Conservation (phyloP, 2,888 invertebrate species). For the Galeruca laticollis region DNA sequence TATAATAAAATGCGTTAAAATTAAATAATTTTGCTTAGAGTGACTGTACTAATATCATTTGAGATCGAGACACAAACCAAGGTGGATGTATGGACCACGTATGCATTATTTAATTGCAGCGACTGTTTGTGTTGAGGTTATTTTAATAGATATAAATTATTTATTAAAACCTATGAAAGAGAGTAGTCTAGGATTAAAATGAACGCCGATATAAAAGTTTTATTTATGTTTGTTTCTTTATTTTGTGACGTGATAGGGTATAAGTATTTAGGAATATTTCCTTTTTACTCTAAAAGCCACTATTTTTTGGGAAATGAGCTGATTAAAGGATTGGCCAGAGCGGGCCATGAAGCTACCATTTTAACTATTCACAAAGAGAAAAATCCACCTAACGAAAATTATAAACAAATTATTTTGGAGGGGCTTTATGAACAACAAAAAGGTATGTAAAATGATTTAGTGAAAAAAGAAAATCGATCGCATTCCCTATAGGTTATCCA, state of each 20-base stretch:
- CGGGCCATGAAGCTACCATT: constrained; percentile 30
- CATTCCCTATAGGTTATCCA: no score
- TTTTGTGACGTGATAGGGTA: neutral
- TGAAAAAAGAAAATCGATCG: no score
- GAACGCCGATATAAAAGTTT: neutral
- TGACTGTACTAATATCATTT: no score
- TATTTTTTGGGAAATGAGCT: constrained; percentile 30
- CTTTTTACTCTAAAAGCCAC: constrained; percentile 21
- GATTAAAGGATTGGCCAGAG: constrained; percentile 29
- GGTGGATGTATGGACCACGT: no score
- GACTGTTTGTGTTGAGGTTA: no score
- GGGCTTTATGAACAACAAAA: constrained; percentile 14
- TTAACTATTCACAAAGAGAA: constrained; percentile 25
- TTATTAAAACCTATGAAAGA: no score
- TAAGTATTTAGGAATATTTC: constrained; percentile 30
- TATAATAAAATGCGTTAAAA: no score
- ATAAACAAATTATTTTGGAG: constrained; percentile 33
- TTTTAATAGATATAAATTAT: no score
- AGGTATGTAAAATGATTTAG: constrained; percentile 7
- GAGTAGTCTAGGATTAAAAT: no score
- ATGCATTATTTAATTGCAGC: no score
- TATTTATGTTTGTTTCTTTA: neutral
- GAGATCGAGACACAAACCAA: no score
- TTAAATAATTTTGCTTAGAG: no score
- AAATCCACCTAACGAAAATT: constrained; percentile 39